Percentiles rank a stretch among this genome's conserved stretches.
Conservation (phyloP, 2,113 vertebrate genomes). For the Smithornis capensis region DNA sequence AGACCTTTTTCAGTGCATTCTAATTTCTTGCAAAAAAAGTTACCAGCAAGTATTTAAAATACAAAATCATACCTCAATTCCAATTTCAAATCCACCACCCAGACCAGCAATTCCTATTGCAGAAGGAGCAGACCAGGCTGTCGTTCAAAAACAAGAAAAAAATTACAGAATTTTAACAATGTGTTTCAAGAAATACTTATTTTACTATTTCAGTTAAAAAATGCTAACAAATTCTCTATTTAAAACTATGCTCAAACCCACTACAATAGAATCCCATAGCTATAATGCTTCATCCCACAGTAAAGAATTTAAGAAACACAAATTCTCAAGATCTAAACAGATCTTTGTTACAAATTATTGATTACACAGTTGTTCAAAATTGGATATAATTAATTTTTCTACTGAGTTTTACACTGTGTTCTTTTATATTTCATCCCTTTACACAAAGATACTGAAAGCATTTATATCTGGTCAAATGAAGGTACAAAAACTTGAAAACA, state of each 20-base stretch:
- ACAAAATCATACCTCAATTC: conserved; percentile 84
- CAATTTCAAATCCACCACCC: conserved; percentile 96
- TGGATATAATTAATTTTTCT: background rate
- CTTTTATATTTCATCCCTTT: background rate
- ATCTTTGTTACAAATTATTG: background rate
- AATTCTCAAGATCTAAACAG: background rate
- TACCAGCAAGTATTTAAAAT: background rate
- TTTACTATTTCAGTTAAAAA: background rate
- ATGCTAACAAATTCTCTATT: background rate
- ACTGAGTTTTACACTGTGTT: background rate
- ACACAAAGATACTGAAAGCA: background rate
- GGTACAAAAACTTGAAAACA: background rate
- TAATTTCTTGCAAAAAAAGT: conserved; percentile 16
- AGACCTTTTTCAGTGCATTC: background rate
- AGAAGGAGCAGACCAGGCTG: conserved; percentile 95
- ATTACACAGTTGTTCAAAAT: background rate
- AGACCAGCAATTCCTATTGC: conserved; percentile 96
- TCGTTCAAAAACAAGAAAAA: background rate
- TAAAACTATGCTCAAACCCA: background rate
- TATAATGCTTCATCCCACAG: background rate
- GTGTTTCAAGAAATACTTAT: background rate
- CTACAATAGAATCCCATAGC: background rate
- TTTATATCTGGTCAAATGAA: background rate
- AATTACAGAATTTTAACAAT: background rate
- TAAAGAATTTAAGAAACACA: background rate